Percentiles rank a stretch among this genome's conserved stretches.
Evolutionary conservation across 2,797 vertebrate genomes (phyloP).

Genomic region (Macrochelys suwanniensis): DNA sequence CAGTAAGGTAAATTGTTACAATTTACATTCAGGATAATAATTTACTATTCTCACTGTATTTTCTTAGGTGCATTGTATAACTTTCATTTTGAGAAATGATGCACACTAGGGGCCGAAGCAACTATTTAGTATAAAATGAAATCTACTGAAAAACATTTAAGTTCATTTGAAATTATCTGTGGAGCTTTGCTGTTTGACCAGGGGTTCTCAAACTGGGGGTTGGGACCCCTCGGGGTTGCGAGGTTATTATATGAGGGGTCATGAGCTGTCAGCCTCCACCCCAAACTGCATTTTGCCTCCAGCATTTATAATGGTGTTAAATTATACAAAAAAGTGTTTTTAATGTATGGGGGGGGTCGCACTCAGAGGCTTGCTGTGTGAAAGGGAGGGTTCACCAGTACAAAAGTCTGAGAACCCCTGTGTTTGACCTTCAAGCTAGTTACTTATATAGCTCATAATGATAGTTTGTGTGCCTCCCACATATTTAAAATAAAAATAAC

Average conservation of each 20-base stretch:
- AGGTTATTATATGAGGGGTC: no score
- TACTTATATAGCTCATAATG: background rate
- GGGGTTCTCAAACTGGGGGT: no score
- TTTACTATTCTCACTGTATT: background rate
- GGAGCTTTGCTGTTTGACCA: background rate
- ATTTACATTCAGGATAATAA: background rate
- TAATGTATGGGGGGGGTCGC: no score
- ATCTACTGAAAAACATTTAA: background rate
- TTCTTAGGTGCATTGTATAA: background rate
- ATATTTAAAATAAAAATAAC: background rate
- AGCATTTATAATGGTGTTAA: no score
- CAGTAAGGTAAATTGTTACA: slow-evolving; percentile 87
- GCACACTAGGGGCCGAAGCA: background rate
- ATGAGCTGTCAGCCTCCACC: no score
- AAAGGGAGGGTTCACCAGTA: no score
- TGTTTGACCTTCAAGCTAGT: background rate
- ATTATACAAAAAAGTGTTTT: no score
- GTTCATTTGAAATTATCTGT: background rate
- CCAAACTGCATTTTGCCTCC: no score
- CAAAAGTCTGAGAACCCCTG: no score
- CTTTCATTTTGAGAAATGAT: rapidly evolving
- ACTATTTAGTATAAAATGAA: background rate
- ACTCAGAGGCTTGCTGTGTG: no score
- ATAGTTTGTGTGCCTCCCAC: background rate
- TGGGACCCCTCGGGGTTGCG: no score